phyloP scores from a whole-genome alignment of 1,140 invertebrate genomes.

The Drosophila lacteicornis region DNA sequence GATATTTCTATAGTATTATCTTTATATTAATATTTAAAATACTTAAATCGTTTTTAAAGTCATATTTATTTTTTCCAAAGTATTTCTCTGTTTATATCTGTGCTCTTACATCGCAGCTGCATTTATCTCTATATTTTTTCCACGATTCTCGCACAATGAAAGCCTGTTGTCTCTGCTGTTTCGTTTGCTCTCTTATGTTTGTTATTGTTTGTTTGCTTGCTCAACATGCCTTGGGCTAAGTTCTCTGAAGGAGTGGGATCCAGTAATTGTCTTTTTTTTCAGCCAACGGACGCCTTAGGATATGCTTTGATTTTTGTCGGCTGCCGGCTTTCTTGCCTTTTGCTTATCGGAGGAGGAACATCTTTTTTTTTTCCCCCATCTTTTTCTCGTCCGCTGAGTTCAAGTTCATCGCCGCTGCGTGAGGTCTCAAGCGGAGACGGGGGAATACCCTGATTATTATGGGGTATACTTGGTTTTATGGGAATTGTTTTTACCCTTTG shows the following conservation, averaged over 20 bases:
- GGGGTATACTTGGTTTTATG: background rate
- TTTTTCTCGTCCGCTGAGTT: constrained; percentile 30
- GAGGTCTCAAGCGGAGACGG: constrained; percentile 15
- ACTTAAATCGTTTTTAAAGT: too few relatives aligned
- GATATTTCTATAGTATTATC: background rate
- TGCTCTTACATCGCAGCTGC: constrained; percentile 35
- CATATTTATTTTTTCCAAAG: constrained; percentile 7
- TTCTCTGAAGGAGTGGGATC: constrained; percentile 8
- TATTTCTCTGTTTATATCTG: constrained; percentile 32
- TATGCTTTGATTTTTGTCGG: constrained; percentile 66
- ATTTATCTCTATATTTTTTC: constrained; percentile 28
- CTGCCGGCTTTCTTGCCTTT: constrained; percentile 8
- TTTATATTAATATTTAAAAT: too few relatives aligned
- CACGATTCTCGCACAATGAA: constrained; percentile 49
- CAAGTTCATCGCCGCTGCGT: constrained; percentile 59
- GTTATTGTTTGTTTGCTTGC: constrained; percentile 69
- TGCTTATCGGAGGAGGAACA: constrained; percentile 42
- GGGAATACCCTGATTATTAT: background rate
- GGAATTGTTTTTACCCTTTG: background rate
- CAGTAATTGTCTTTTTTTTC: constrained; percentile 53
- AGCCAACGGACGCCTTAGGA: constrained; percentile 50
- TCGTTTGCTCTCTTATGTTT: constrained; percentile 45
- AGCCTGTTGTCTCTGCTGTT: constrained; percentile 30
- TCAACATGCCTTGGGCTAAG: constrained; percentile 38
- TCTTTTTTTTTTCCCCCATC: constrained; percentile 7